phyloP scores from a whole-genome alignment of 2,797 vertebrate genomes.

The Parauchenoglanis punctatus region DNA sequence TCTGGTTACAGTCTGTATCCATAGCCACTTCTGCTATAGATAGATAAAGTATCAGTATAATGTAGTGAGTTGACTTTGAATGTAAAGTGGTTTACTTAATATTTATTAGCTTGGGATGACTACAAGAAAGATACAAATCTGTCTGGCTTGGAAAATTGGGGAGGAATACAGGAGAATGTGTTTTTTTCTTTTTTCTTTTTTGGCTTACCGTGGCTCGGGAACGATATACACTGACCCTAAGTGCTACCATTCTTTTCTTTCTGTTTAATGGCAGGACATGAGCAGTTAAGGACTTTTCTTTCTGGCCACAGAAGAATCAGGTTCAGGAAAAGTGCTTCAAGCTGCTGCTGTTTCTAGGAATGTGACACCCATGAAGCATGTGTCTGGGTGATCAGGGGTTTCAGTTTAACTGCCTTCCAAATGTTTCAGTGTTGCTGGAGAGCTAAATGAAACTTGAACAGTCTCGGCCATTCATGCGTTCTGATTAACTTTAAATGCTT shows the following conservation, averaged over 20 bases:
- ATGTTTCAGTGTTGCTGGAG: not conserved
- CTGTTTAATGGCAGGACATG: not conserved
- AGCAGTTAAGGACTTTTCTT: not conserved
- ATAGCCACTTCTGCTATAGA: not conserved
- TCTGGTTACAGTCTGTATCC: not conserved
- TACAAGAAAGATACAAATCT: not conserved
- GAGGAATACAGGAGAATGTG: not conserved
- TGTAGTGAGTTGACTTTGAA: not conserved
- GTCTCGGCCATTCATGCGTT: not conserved
- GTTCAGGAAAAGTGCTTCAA: not conserved
- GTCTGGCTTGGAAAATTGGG: not conserved
- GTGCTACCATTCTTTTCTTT: not conserved
- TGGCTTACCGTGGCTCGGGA: not conserved
- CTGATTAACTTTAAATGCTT: constrained; percentile 24
- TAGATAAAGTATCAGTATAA: not conserved
- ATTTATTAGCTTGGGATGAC: not conserved
- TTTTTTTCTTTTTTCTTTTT: not conserved
- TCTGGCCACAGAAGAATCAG: not conserved
- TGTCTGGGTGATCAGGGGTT: not conserved
- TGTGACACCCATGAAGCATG: not conserved
- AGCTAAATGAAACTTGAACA: not conserved
- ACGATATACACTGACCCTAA: not conserved
- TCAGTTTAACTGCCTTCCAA: not conserved
- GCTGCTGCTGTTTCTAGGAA: not conserved
- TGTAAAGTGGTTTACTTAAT: not conserved